phyloP scores from a whole-genome alignment of 64 coral and sea anemone genomes.

The Dendronephthya gigantea region DNA sequence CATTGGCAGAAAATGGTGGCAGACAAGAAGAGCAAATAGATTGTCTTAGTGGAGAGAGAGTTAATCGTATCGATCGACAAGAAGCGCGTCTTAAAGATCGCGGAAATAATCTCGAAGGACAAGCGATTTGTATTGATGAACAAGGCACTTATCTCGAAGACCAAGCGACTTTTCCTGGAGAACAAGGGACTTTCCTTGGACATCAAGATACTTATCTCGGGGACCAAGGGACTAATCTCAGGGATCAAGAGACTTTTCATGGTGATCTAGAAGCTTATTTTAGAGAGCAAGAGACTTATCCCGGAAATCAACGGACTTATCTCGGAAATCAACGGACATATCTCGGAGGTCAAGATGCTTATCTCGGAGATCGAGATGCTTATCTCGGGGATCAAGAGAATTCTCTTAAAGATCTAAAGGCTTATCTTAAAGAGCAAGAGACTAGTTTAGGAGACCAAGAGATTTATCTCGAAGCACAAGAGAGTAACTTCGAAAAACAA shows the following conservation, averaged over 20 bases:
- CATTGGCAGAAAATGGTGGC: too few species aligned
- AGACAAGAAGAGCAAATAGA: background rate
- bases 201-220: background rate
- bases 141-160: background rate
- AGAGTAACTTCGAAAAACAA: background rate
- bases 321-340: background rate
- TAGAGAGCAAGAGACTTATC: background rate
- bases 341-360: background rate
- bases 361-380: background rate
- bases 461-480: background rate
- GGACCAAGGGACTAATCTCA: background rate
- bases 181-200: background rate
- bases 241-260: background rate
- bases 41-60: background rate
- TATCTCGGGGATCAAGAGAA: background rate
- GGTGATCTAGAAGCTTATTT: background rate
- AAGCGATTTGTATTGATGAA: background rate
- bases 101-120: background rate
- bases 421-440: background rate
- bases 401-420: background rate
- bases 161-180: background rate
- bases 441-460: background rate
- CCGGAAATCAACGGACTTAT: background rate
- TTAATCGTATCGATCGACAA: background rate
- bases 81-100: background rate